phyloP scores from a whole-genome alignment of 2,797 vertebrate species.

The Phaenicophaeus curvirostris region DNA sequence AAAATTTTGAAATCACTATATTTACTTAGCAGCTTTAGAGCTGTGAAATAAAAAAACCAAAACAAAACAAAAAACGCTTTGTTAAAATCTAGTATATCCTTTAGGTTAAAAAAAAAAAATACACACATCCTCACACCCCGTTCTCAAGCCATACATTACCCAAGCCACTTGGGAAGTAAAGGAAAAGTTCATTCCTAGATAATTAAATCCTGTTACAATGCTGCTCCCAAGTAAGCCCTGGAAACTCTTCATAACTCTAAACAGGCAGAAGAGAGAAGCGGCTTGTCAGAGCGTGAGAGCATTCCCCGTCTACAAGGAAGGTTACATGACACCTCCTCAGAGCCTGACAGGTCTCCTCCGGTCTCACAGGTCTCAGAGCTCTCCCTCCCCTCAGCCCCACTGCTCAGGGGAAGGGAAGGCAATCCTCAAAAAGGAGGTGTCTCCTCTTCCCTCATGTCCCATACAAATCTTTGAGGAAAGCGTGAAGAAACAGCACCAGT shows the following conservation, averaged over 20 bases:
- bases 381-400: not conserved
- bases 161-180: not conserved
- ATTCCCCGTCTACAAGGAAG: not conserved
- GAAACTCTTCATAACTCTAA: not conserved
- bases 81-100: not conserved
- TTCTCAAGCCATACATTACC: not conserved
- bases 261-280: not conserved
- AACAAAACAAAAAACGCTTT: not conserved
- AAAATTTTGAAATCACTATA: not conserved
- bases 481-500: not conserved
- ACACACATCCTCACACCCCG: fast-evolving
- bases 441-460: not conserved
- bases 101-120: not conserved
- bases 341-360: not conserved
- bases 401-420: not conserved
- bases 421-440: not conserved
- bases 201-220: not conserved
- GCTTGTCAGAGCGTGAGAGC: not conserved
- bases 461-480: not conserved
- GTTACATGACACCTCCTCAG: conserved; percentile 32
- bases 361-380: not conserved
- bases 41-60: not conserved
- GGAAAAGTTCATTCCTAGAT: not conserved
- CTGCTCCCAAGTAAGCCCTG: not conserved
- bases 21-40: not conserved